Evolutionary conservation across 2,888 invertebrate species (phyloP).

Genomic region (Drosophila kanekoi): DNA sequence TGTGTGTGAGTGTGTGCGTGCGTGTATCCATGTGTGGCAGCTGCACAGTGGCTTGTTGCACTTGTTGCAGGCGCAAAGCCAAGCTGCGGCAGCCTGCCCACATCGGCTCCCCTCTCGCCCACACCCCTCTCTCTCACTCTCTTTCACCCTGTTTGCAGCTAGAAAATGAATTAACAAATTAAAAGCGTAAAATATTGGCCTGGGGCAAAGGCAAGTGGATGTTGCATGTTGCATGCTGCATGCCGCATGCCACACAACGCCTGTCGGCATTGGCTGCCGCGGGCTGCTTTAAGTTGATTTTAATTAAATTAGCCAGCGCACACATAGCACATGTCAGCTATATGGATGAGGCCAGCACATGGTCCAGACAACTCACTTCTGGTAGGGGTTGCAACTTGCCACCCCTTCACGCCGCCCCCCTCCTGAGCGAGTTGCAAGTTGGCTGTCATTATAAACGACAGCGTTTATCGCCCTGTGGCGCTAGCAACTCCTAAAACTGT

Average conservation of each 20-base stretch:
- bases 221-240: constrained; percentile 43
- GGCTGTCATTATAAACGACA: constrained; percentile 14
- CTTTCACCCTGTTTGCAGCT: constrained; percentile 20
- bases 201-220: constrained; percentile 39
- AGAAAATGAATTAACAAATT: constrained; percentile 78
- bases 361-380: constrained; percentile 13
- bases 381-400: constrained; percentile 8
- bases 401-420: not conserved
- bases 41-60: constrained; percentile 51
- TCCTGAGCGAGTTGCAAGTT: constrained; percentile 3
- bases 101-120: constrained; percentile 3
- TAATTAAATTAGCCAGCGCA: constrained; percentile 71
- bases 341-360: constrained; percentile 36
- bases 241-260: constrained; percentile 17
- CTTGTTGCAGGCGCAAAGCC: constrained; percentile 54
- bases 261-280: constrained; percentile 31
- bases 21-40: constrained; percentile 35
- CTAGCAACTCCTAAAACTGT: constrained; percentile 3
- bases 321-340: constrained; percentile 59
- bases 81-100: constrained; percentile 18
- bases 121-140: not conserved
- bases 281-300: constrained; percentile 70
- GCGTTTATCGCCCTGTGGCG: constrained; percentile 19
- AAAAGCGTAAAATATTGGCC: constrained; percentile 75
- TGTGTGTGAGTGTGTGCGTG: no score